phyloP scores from a whole-genome alignment of 2,797 vertebrate species.

The Siniperca undulata region DNA sequence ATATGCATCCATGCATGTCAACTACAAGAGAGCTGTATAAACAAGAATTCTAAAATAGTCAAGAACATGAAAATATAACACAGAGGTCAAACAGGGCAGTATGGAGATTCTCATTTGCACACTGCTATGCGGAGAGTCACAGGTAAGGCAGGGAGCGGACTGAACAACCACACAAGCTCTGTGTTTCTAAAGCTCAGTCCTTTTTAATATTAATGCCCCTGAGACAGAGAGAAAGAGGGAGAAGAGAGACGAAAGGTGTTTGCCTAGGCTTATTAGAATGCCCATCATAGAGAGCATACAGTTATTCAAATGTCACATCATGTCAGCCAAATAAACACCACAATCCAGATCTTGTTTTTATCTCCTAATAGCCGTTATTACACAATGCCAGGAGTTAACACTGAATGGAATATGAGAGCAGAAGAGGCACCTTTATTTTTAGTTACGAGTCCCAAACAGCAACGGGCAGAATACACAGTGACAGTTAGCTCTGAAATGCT shows the following conservation, averaged over 20 bases:
- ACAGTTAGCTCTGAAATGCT: constrained; percentile 65
- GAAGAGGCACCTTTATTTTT: constrained; percentile 42
- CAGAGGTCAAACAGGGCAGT: constrained; percentile 81
- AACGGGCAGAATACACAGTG: constrained; percentile 5
- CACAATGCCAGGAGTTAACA: constrained; percentile 65
- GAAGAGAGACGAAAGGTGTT: constrained; percentile 73
- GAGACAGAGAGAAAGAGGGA: constrained; percentile 63
- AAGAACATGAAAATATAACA: constrained; percentile 79
- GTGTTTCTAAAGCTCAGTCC: constrained; percentile 74
- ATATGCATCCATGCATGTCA: constrained; percentile 84
- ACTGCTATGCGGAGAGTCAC: constrained; percentile 58
- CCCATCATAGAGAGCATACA: constrained; percentile 80
- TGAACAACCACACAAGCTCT: constrained; percentile 64
- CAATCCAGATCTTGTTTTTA: constrained; percentile 75
- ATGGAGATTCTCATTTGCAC: constrained; percentile 82
- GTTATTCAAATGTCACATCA: constrained; percentile 84
- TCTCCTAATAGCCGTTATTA: constrained; percentile 82
- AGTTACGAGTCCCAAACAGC: constrained; percentile 31
- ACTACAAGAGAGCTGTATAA: constrained; percentile 81
- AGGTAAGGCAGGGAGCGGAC: constrained; percentile 70
- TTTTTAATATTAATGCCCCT: constrained; percentile 85
- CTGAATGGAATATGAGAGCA: constrained; percentile 34
- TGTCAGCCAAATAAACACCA: constrained; percentile 83
- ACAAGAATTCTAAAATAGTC: constrained; percentile 85
- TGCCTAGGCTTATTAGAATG: constrained; percentile 83